Evolutionary conservation across 2,888 invertebrate genomes (phyloP), one percentile per base, ranked within the genome.

Genomic region (Polymixis lichenea): DNA sequence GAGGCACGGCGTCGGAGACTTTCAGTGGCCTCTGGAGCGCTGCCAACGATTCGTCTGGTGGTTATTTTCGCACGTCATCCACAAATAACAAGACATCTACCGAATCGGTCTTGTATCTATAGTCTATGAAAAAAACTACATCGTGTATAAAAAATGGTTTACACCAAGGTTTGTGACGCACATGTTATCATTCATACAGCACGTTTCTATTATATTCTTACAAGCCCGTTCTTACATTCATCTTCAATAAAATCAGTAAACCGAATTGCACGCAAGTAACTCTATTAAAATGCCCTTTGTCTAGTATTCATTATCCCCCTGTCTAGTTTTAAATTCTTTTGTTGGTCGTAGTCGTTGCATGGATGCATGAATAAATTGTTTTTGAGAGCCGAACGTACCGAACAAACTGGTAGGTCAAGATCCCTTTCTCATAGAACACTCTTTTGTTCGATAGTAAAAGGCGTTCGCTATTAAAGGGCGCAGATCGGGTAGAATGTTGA

Each of bases 331-430:
- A 93, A 93, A 95, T 95, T 96, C 96, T 94, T 96, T 96, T 96
- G 96, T 96, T 91, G 88, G 91, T 91, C 86, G 90, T 89, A 93
- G 93, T 94, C 93, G 95, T 91, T 94, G 95, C 94, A 94, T 94
- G 94, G 94, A 94, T 95, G 95, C 95, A 96, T 95, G 96, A 95
- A 96, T 96, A 95, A 95, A 96, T 96, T 95, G 95, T 95, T 95
- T 95, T 95, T 94, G 92, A 93, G 93, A 95, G 92, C 93, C 89
- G 94, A 94, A 94, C 92, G 91, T 93, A 94, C 93, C 90, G 93
- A 93, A 94, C 91, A 94, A 96, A 96, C 96, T 96, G 96, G 96
- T 96, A 96, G 95, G 95, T 96, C 96, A 95, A 95, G 96, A 95
- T 95, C 94, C 95, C 94, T 95, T 96, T 96, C 96, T 96, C 96